Base-by-base conservation (phyloP, 37 sponge, comb jelly and placozoan species). In the Ephydatia muelleri region DNA sequence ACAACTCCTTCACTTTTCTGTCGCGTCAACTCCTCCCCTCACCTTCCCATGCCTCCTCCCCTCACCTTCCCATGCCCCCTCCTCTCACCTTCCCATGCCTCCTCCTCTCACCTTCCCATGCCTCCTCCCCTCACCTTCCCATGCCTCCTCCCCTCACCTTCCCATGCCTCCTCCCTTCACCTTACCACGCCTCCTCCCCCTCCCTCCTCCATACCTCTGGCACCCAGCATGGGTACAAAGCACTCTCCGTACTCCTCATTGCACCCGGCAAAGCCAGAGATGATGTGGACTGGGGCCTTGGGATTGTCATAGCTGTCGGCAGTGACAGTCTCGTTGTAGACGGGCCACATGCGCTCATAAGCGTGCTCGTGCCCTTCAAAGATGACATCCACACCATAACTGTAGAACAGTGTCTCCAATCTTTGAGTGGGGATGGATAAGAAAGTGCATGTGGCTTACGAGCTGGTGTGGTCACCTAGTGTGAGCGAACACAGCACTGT, bases 261-360 rank as follows among this genome's bases (percentile, higher is more conserved):
- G 38, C 84, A 73, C 9, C 76, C 84, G 29, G 84, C 84, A 65
- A 76, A 35, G 38, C 75, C 84, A 5, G 84, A 73, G 57, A 83
- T 49, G 65, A 83, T n/a, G 75, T 83, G 84, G 22, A 83, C 65
- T 43, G 84, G 84, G n/a, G 65, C 84, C 23, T 26, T 26, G 23
- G 84, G 84, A 38, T 83, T 74, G 43, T 35, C 35, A 27, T 83
- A 83, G 71, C 77, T 57, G 48, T 85, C 48, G 75, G 84, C 47
- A 23, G 75, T 74, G 32, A 87, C 88, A 28, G 38, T 82, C 22
- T 30, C 30, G 35, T 88, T 68, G 70, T 88, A 88, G 9, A 88
- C 66, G 70, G 88, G 88, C 88, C 83, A 88, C 27, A 83, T 30
- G 9, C 88, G 36, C 68, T 88, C 88, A 78, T 88, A 88, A 3